Base-by-base conservation (phyloP, 2,888 invertebrate species). In the Hirtodrosophila alboralis region DNA sequence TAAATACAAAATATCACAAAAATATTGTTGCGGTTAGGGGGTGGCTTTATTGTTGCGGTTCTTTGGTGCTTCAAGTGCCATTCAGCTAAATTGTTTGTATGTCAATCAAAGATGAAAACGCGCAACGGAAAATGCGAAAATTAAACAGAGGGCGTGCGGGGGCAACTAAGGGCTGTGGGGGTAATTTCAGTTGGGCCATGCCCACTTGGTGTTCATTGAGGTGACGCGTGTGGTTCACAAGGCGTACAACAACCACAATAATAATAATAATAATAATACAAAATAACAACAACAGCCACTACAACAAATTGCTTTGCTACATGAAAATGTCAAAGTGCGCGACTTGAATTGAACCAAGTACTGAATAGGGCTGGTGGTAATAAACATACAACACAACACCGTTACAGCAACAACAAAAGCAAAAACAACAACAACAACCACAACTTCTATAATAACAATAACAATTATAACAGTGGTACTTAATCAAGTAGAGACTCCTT, bases 111-210 rank as follows among this genome's bases (percentile, higher is more conserved):
- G 79, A 78, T 75, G 75, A 75, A 85, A 83, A 84, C 75, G 71
- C 79, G 68, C 70, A 75, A 81, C 67, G 75, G 84, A 87, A 85
- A 85, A 85, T 86, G 87, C 86, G 86, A 87, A 87, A 86, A 86
- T 85, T 84, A 86, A 86, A 86, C 77, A 86, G 58, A 60, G 60
- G 53, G 31, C 47, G 44, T 43, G 31, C 18, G 34, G 48, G 30
- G 30, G 47, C 41, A 30, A 12, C 6, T 34, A 58, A 21, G 54
- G 48, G 49, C 7, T 21, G n/a, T n/a, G 34, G 36, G 14, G 33
- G 36, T 23, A 26, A 9, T 13, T 9, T 7, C 2, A 10, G 27
- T 14, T 2, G 7, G 58, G 62, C 43, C 48, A 52, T 64, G 75
- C 73, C 73, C 80, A 84, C 84, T 84, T 84, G 63, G 65, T 59